These are phyloP conservation scores for Eumerus sabulonum DNA, from an alignment of 2,888 invertebrate species.

Conservation along the genomic window DNA sequence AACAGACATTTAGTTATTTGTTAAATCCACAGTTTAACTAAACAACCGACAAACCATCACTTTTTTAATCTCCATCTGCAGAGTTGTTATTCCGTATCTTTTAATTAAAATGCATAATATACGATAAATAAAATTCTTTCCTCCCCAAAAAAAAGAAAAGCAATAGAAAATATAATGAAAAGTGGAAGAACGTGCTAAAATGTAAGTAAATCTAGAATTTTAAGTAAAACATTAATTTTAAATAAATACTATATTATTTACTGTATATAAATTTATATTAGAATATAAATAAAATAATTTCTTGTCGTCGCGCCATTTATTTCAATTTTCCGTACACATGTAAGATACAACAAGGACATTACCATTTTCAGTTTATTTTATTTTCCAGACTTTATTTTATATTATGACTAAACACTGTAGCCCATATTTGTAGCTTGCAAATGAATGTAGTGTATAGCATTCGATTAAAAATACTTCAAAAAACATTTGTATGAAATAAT, in stretches of 20 bases:
- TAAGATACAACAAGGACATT: constrained; percentile 15
- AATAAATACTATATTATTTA: constrained; percentile 21
- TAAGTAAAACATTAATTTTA: constrained; percentile 71
- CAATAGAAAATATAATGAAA: constrained; percentile 69
- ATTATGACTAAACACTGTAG: no score
- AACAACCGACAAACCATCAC: constrained; percentile 49
- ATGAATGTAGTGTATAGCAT: background rate
- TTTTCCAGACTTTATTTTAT: background rate
- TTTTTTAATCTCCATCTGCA: constrained; percentile 37
- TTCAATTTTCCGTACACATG: constrained; percentile 15
- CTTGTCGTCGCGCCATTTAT: constrained; percentile 11
- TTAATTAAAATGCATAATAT: constrained; percentile 41
- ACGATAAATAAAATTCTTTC: constrained; percentile 59
- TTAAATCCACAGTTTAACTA: constrained; percentile 1
- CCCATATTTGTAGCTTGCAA: constrained; percentile 4
- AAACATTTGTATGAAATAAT: constrained; percentile 44
- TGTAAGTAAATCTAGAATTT: constrained; percentile 72
- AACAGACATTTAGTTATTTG: constrained; percentile 51
- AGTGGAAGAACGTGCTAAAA: constrained; percentile 76
- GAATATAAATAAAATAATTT: constrained; percentile 68
- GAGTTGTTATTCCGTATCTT: constrained; percentile 60
- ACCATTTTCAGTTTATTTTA: no score
- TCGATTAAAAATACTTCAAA: constrained; percentile 29
- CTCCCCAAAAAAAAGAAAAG: constrained; percentile 57
- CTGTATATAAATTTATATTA: no score